Evolutionary conservation across 2,113 vertebrate species (phyloP).

Genomic region (human (Homo sapiens)): DNA sequence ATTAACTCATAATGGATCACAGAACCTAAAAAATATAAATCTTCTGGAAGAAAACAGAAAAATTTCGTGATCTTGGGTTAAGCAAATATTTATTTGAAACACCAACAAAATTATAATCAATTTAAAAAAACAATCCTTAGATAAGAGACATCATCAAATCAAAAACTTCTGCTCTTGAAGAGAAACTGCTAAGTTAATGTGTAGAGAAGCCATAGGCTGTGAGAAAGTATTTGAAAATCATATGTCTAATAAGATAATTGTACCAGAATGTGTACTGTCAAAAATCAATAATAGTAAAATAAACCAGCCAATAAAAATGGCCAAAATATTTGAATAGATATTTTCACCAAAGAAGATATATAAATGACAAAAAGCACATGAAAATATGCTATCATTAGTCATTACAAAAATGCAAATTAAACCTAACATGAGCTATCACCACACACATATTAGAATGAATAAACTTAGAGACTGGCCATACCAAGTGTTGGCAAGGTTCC

Average conservation of each 20-base stretch:
- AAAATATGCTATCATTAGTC: background rate
- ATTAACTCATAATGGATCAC: background rate
- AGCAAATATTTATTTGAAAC: background rate
- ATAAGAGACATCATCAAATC: background rate
- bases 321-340: background rate
- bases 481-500: background rate
- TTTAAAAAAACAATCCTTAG: background rate
- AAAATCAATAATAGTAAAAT: constrained; percentile 14
- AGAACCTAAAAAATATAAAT: background rate
- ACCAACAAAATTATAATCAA: background rate
- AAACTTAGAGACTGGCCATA: background rate
- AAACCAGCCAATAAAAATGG: background rate
- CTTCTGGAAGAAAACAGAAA: background rate
- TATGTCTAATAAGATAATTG: background rate
- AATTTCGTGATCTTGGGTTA: background rate
- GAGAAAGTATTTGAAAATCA: constrained; percentile 13
- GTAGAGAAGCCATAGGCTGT: background rate
- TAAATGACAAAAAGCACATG: background rate
- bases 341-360: background rate
- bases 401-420: background rate
- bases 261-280: background rate
- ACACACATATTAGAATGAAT: background rate
- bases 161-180: background rate
- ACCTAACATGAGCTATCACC: background rate
- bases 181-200: background rate